Base-by-base conservation (phyloP, 2,888 invertebrate genomes). In the Calameuta filiformis region DNA sequence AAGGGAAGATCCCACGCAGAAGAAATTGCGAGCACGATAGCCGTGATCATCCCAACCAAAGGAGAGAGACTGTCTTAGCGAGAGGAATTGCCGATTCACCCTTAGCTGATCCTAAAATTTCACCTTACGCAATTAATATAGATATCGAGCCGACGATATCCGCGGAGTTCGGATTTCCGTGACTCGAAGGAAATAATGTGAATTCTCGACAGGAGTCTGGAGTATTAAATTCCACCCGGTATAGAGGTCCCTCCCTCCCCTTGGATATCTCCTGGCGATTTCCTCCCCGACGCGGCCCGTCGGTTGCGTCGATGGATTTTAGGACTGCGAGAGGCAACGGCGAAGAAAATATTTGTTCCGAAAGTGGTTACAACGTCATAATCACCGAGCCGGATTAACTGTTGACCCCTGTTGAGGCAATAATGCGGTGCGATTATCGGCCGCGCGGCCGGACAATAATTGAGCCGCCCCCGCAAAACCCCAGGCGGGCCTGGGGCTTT, bases 391-490 rank as follows among this genome's bases (percentile, higher is more conserved):
- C 75, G 75, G 76, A 83, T 81, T 81, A 84, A 80, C 79, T 83
- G 80, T 83, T 83, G 86, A 79, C 83, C 83, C 77, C 80, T 76
- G 76, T 15, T 68, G 79, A 79, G 79, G 80, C 81, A 83, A 82
- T 86, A 84, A 88, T 86, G 85, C 83, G 81, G 83, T 77, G 80
- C 84, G 85, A 88, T 89, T 87, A 88, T 87, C 87, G 79, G 79
- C 79, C 81, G 82, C 82, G 79, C 81, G 82, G 80, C 81, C 80
- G 83, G 86, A 86, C 87, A 88, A 88, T 89, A 88, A 89, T 88
- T 87, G 88, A 88, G 85, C 88, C 79, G 76, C 83, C 80, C 79
- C 71, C 31, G 3, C 56, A 56, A 56, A 56, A 23, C 56, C 56
- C 56, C 56, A 56, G 56, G 23, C 37, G 1, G 40, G 35, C 30